Evolutionary conservation across 2,797 vertebrate species (phyloP).

Genomic region (Phalloptychus januarius): DNA sequence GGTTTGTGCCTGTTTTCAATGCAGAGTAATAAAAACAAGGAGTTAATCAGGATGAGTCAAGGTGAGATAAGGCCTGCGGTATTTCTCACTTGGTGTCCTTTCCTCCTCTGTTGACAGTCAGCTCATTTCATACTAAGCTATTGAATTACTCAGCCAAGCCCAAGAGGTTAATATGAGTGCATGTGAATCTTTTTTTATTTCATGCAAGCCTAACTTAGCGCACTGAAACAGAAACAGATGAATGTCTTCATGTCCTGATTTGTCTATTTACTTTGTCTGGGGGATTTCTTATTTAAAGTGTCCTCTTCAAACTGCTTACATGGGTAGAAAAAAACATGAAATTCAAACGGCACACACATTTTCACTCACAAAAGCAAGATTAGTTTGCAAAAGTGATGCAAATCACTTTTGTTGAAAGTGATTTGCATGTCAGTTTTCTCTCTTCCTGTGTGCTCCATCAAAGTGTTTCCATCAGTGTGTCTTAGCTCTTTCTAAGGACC

Average conservation of each 20-base stretch:
- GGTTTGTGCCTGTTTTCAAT: not conserved
- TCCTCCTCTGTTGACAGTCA: slow-evolving; percentile 29
- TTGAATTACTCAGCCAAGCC: slow-evolving; percentile 66
- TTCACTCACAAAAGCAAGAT: not conserved
- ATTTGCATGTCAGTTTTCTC: not conserved
- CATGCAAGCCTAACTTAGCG: slow-evolving; percentile 59
- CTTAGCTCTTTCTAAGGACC: not conserved
- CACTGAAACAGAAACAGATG: slow-evolving; percentile 42
- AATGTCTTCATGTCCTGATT: slow-evolving; percentile 32
- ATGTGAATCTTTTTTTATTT: slow-evolving; percentile 72
- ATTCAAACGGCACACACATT: not conserved
- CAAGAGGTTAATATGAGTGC: slow-evolving; percentile 72
- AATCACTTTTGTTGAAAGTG: not conserved
- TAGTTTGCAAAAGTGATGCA: too few species aligned
- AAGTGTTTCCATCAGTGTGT: slow-evolving; percentile 23
- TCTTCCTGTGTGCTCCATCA: not conserved
- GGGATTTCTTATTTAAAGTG: slow-evolving; percentile 1
- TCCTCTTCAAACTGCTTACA: not conserved
- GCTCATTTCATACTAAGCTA: slow-evolving; percentile 18
- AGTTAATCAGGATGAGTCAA: slow-evolving; percentile 30
- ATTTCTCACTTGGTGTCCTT: slow-evolving; percentile 36
- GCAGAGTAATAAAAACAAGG: slow-evolving; percentile 28
- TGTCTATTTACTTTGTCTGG: slow-evolving; percentile 28
- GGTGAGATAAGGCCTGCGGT: slow-evolving; percentile 33
- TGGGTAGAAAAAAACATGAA: not conserved